Evolutionary conservation across 2,888 invertebrate genomes (phyloP).

Genomic region (Diploptera punctata): DNA sequence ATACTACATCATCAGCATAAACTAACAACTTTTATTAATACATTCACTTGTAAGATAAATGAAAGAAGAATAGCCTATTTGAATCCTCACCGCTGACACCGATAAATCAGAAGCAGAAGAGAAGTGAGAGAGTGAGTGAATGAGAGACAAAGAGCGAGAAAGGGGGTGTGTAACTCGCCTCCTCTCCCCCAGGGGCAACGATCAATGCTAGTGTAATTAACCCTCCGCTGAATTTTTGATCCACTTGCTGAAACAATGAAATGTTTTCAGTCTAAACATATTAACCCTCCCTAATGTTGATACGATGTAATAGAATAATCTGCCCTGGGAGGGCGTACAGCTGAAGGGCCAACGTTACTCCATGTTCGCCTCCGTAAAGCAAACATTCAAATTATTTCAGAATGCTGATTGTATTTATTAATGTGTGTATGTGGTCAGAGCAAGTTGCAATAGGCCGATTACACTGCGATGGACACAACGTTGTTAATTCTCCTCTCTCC

Average conservation of each 20-base stretch:
- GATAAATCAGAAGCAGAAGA: too few species aligned
- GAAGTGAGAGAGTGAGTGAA: slow-evolving; percentile 59
- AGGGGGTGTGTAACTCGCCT: slow-evolving; percentile 49
- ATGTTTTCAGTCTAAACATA: slow-evolving; percentile 73
- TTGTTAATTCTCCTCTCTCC: too few species aligned
- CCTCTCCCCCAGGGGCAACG: slow-evolving; percentile 54
- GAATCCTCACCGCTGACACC: too few species aligned
- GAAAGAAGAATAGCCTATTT: too few species aligned
- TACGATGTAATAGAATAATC: slow-evolving; percentile 75
- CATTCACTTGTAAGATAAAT: too few species aligned
- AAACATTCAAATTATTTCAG: slow-evolving; percentile 57
- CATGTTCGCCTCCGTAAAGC: slow-evolving; percentile 47
- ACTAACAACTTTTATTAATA: too few species aligned
- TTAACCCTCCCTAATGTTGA: slow-evolving; percentile 67
- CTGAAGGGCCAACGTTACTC: slow-evolving; percentile 28
- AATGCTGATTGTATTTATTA: slow-evolving; percentile 54
- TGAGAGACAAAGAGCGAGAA: slow-evolving; percentile 51
- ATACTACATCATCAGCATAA: too few species aligned
- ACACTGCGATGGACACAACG: background rate
- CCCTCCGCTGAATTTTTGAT: slow-evolving; percentile 70
- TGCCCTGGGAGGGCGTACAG: slow-evolving; percentile 53
- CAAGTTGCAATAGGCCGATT: slow-evolving; percentile 9
- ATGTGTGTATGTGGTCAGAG: slow-evolving; percentile 49
- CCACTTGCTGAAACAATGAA: slow-evolving; percentile 67
- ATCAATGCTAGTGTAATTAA: slow-evolving; percentile 67